Evolutionary conservation across 2,113 vertebrate genomes (phyloP).

Genomic region (Physeter macrocephalus): DNA sequence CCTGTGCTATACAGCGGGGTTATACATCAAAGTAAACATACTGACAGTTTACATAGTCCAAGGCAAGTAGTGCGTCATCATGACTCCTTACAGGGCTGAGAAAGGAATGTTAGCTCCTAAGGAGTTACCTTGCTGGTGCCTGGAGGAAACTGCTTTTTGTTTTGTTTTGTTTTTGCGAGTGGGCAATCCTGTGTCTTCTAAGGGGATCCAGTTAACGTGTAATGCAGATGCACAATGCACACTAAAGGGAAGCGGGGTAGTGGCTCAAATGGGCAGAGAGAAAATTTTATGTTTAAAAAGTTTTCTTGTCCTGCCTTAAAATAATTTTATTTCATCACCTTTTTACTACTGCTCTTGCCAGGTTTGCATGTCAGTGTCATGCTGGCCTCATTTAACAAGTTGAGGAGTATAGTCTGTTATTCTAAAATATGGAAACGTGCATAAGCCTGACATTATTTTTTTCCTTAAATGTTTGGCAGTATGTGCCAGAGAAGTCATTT

Average conservation of each 20-base stretch:
- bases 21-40: not conserved
- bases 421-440: not conserved
- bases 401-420: not conserved
- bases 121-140: not conserved
- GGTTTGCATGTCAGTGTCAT: accelerated
- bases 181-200: not conserved
- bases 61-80: not conserved
- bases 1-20: not conserved
- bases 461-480: not conserved
- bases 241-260: not conserved
- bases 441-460: not conserved
- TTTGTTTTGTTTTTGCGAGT: not conserved
- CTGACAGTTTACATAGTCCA: not conserved
- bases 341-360: not conserved
- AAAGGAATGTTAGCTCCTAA: not conserved
- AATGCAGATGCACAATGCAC: not conserved
- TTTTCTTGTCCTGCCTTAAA: not conserved
- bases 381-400: not conserved
- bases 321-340: not conserved
- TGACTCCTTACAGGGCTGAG: not conserved
- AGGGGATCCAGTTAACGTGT: not conserved
- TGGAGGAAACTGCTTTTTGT: not conserved
- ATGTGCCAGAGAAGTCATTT: not conserved
- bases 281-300: not conserved
- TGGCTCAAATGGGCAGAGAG: not conserved